These are phyloP conservation scores for Lepisosteus osseus DNA, from an alignment of 2,113 vertebrate species.

Conservation along the genomic window DNA sequence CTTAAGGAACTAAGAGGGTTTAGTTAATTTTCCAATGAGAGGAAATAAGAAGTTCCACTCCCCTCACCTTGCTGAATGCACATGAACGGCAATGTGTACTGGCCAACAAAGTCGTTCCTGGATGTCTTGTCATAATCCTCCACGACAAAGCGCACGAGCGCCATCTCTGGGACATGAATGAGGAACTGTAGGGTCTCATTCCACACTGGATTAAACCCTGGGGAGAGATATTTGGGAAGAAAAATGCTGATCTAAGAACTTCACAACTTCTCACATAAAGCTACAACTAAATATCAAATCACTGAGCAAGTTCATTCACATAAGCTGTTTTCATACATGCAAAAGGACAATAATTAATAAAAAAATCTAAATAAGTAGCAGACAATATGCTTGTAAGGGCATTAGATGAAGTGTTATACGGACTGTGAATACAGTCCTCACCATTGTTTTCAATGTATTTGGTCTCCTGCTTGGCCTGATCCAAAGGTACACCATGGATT, in stretches of 20 bases:
- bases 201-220: constrained; percentile 93
- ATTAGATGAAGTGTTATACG: too few relatives aligned
- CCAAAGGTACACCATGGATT: constrained; percentile 76
- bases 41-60: too few relatives aligned
- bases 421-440: constrained; percentile 43
- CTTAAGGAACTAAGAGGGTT: too few relatives aligned
- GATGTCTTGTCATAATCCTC: constrained; percentile 89
- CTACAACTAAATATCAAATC: too few relatives aligned
- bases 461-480: constrained; percentile 83
- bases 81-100: constrained; percentile 82
- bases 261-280: too few relatives aligned
- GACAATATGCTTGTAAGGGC: too few relatives aligned
- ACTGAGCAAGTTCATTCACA: too few relatives aligned
- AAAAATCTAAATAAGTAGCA: not conserved
- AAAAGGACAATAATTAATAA: not conserved
- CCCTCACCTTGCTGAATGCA: constrained; percentile 83
- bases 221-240: not conserved
- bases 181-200: constrained; percentile 79
- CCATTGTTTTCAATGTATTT: constrained; percentile 89
- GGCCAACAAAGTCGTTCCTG: constrained; percentile 88
- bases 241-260: not conserved
- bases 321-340: not conserved
- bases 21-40: too few relatives aligned
- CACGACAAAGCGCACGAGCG: constrained; percentile 85
- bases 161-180: constrained; percentile 79